Evolutionary conservation across 2,113 vertebrate species (phyloP), one percentile per base, ranked within the genome.

Genomic region (Collichthys lucidus): DNA sequence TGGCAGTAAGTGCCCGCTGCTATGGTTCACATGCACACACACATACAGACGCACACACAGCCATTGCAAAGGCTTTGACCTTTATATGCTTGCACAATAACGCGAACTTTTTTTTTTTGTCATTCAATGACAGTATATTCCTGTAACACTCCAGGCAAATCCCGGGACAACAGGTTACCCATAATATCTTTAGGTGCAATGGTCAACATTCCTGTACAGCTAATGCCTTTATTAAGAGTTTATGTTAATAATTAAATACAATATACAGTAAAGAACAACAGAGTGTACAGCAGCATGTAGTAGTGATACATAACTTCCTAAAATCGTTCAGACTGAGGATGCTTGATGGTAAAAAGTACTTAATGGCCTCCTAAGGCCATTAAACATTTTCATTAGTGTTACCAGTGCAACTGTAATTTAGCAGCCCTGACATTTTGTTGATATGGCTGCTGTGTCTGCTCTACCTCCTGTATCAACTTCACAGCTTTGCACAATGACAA

Each of bases 1-100:
- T 96, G 96, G 97, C 97, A 96, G 95, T 96, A 96, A 97, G 96
- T 95, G 95, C 95, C 96, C 95, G 95, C 96, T 95, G 96, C 94
- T 93, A 91, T 94, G 95, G 95, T 97, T 97, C 97, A 97, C 96
- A 96, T 95, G 95, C 93, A 66, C 71, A 64, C 63, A 74, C 53
- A 71, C 16, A 22, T 22, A 65, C 42, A 59, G 14, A 62, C 9
- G 64, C 61, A 74, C 52, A 86, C 16, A 80, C 55, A 73, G 94
- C 94, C 92, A 94, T 94, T 95, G 95, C 95, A 94, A 84, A 85
- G 63, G 59, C 49, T 76, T 81, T 80, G 79, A 75, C 68, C 65
- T 77, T 74, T 61, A 63, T 14, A 59, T 64, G 55, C 57, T 50
- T 22, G 31, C 69, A 83, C 56, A 86, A 62, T 57, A 29, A 40